Evolutionary conservation across 2,888 invertebrate species (phyloP), one percentile per base, ranked within the genome.

Genomic region (Mylabris sibirica): DNA sequence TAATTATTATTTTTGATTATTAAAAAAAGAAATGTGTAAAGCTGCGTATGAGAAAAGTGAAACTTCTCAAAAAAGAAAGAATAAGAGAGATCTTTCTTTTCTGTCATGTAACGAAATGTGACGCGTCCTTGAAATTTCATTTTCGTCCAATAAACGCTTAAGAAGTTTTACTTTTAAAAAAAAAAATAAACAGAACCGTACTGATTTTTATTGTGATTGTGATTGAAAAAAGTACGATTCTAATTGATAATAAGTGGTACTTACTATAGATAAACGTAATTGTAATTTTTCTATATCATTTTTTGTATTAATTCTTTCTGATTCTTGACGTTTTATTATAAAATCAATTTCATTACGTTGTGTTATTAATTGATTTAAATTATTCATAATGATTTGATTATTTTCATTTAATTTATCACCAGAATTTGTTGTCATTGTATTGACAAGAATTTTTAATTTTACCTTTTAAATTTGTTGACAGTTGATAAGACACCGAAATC

Each of bases 201-300:
- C n/a, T n/a, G n/a, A n/a, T n/a, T n/a, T n/a, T n/a, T n/a, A 30
- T 30, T 30, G 30, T 30, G 30, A 30, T 30, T 30, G 4, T 1
- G 3, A 5, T 8, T 6, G 8, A 30, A 8, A 30, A 30, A 30
- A 30, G 4, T 30, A 30, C 30, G 30, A 8, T 3, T 8, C 30
- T 30, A 8, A 3, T 30, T 3, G 30, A 6, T 3, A 8, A 30
- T 30, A 4, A 30, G 8, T 30, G 4, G 5, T 6, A 41, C 73
- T 69, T 78, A 83, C 83, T 74, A 81, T 69, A 53, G 78, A 76
- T 61, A 83, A 64, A 71, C 83, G 83, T 66, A 82, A 83, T n/a
- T 78, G 77, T 17, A 83, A 74, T 35, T 79, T 76, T 73, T 83
- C 83, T 63, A 83, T 78, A 68, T 81, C 82, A 9, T 74, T 75